A percentile compares a stretch with the other conserved stretches of the same genome.
phyloP scores from a whole-genome alignment of 2,888 invertebrate genomes.

The Spodoptera exigua region DNA sequence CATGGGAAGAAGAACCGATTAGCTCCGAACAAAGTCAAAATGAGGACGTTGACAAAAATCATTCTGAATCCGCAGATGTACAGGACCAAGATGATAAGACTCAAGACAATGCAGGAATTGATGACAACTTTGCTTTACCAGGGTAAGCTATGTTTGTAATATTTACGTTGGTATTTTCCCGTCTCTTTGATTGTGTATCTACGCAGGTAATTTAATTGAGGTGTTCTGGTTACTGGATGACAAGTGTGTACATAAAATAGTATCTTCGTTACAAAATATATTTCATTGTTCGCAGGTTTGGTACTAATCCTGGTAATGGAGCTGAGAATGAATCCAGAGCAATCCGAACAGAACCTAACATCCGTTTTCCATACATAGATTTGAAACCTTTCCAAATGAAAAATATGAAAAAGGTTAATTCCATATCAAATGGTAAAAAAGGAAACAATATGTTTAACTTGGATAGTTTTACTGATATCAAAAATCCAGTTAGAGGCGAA shows the following conservation, averaged over 20 bases:
- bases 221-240: no score
- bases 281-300: conserved; percentile 74
- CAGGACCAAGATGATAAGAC: conserved; percentile 38
- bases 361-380: conserved; percentile 83
- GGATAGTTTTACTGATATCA: conserved; percentile 70
- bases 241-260: no score
- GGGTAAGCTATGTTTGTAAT: conserved; percentile 69
- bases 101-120: conserved; percentile 58
- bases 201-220: no score
- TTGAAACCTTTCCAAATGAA: conserved; percentile 85
- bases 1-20: conserved; percentile 78
- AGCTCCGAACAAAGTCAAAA: conserved; percentile 54
- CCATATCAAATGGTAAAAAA: conserved; percentile 71
- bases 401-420: conserved; percentile 67
- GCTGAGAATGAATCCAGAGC: conserved; percentile 86
- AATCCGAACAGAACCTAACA: conserved; percentile 80
- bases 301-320: conserved; percentile 77
- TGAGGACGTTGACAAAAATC: conserved; percentile 44
- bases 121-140: conserved; percentile 81
- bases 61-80: conserved; percentile 30
- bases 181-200: background rate
- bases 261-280: background rate
- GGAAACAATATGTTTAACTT: conserved; percentile 76
- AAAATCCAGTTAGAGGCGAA: conserved; percentile 81
- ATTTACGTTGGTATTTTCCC: background rate